Evolutionary conservation across 1,140 invertebrate genomes (phyloP).

Genomic region (Adelges cooleyi): DNA sequence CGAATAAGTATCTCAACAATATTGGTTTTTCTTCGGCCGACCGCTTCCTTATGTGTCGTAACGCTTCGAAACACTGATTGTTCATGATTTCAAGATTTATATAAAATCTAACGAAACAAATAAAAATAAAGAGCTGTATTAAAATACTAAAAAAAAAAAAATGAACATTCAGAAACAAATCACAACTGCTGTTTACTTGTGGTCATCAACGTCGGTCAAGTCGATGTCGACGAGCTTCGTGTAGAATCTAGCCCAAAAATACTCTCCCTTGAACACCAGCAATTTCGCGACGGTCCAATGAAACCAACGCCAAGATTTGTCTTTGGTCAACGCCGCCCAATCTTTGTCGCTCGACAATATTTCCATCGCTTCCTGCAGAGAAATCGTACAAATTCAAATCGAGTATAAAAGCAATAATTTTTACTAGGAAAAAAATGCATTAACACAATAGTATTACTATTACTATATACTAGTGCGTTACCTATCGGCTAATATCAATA

Average conservation of each 20-base stretch:
- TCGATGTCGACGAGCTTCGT: background rate
- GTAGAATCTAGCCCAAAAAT: conserved; percentile 9
- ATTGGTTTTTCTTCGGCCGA: background rate
- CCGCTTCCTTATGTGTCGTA: background rate
- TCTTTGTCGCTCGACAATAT: background rate
- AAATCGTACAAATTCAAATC: no score
- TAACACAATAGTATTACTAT: no score
- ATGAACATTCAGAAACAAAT: background rate
- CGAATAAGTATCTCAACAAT: conserved; percentile 5
- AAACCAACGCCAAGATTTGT: background rate
- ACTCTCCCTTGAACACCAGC: background rate
- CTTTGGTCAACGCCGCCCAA: background rate
- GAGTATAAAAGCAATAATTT: no score
- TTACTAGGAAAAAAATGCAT: no score
- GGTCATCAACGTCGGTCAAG: background rate
- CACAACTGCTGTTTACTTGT: conserved; percentile 1
- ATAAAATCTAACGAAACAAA: background rate
- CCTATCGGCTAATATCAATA: no score
- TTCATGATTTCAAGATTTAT: conserved; percentile 1
- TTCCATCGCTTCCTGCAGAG: background rate
- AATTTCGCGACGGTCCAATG: conserved; percentile 17
- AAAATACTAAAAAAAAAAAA: no score
- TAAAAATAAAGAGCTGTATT: background rate
- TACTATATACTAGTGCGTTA: no score
- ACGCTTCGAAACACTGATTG: background rate